Conservation (phyloP, 2,888 invertebrate genomes). For the Drosophila neotestacea region DNA sequence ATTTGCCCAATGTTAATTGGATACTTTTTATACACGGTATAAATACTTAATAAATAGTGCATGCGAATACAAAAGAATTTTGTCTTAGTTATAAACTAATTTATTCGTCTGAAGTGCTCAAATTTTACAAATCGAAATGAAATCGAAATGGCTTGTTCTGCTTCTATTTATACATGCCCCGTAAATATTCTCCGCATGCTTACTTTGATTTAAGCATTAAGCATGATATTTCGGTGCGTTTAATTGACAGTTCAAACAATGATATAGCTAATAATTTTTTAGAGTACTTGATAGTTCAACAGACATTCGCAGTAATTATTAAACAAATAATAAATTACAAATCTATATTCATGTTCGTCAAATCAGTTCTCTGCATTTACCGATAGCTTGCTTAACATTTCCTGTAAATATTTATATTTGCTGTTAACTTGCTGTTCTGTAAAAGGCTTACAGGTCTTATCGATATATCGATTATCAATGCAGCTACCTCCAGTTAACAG, state of each 20-base stretch:
- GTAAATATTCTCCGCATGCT: not conserved
- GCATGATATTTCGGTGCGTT: slow-evolving; percentile 2
- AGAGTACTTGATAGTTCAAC: too few species aligned
- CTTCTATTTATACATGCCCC: not conserved
- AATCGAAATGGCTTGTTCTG: slow-evolving; percentile 10
- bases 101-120: slow-evolving; percentile 30
- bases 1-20: not conserved
- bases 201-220: slow-evolving; percentile 24
- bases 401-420: not conserved
- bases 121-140: slow-evolving; percentile 53
- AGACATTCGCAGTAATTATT: not conserved
- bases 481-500: not conserved
- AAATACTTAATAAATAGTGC: not conserved
- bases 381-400: not conserved
- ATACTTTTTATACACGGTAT: not conserved
- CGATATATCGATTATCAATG: not conserved
- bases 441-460: not conserved
- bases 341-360: not conserved
- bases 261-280: not conserved
- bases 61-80: slow-evolving; percentile 33
- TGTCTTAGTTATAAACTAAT: slow-evolving; percentile 27
- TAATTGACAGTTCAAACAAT: not conserved
- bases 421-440: not conserved
- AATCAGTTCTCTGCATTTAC: not conserved
- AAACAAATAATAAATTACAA: not conserved